Evolutionary conservation across 1,140 invertebrate genomes (phyloP).

Genomic region (Hesperophylax magnus): DNA sequence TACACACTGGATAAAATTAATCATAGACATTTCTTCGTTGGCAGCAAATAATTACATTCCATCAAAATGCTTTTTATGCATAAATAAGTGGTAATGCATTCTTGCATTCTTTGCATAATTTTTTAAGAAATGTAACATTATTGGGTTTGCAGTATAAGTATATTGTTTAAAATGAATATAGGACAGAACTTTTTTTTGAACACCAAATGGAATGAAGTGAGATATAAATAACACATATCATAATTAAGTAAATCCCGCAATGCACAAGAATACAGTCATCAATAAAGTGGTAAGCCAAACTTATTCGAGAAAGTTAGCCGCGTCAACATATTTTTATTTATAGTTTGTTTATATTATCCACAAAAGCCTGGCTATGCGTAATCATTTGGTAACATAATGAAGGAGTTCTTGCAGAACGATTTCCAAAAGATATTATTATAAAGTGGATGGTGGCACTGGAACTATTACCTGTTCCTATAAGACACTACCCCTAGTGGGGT

Average conservation of each 20-base stretch:
- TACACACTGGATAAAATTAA: not conserved
- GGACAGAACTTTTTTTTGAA: not conserved
- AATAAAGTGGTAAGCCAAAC: not conserved
- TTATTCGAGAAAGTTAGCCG: not conserved
- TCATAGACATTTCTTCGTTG: too few species aligned
- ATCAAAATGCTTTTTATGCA: not conserved
- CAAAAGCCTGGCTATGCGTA: too few species aligned
- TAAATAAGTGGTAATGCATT: not conserved
- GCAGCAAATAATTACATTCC: too few species aligned
- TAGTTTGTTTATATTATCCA: too few species aligned
- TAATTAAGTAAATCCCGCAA: not conserved
- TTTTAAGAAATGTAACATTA: not conserved
- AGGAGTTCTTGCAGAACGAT: too few species aligned
- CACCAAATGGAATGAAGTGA: not conserved
- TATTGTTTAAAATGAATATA: not conserved
- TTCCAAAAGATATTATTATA: too few species aligned
- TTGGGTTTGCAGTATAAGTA: not conserved
- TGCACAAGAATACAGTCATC: not conserved
- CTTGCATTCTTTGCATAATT: too few species aligned
- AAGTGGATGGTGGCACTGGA: too few species aligned
- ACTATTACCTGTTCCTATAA: too few species aligned
- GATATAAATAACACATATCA: not conserved
- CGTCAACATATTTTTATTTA: too few species aligned
- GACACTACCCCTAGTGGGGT: too few species aligned
- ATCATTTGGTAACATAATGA: too few species aligned